Conservation (phyloP, 2,797 vertebrate species). For the Emys orbicularis region DNA sequence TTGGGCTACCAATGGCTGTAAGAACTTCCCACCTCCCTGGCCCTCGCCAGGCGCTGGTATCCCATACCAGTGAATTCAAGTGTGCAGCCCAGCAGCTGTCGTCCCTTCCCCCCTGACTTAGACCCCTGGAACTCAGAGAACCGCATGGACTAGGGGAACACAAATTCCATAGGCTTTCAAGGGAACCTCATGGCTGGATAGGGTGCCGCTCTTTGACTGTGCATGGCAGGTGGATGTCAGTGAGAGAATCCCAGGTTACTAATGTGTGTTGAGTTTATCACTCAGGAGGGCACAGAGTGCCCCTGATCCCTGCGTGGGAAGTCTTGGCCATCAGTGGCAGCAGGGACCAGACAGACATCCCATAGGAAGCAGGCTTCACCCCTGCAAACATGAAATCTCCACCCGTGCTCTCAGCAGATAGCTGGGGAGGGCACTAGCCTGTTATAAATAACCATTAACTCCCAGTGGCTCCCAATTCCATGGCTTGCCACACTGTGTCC, state of each 20-base stretch:
- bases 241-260: neutral
- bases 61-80: neutral
- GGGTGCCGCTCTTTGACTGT: neutral
- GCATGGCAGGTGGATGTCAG: neutral
- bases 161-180: neutral
- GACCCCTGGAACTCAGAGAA: neutral
- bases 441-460: neutral
- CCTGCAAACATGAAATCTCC: neutral
- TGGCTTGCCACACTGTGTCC: neutral
- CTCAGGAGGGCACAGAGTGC: neutral
- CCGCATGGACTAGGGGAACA: neutral
- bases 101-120: neutral
- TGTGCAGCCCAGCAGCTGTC: neutral
- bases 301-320: neutral
- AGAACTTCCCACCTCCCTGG: neutral
- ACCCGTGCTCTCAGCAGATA: neutral
- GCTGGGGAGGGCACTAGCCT: neutral
- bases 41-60: neutral
- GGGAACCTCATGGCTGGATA: neutral
- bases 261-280: neutral
- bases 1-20: neutral
- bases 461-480: neutral
- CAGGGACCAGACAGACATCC: neutral
- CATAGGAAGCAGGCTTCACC: neutral
- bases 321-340: neutral